Conservation (phyloP, 2,888 invertebrate genomes). For the Xestia c-nigrum region DNA sequence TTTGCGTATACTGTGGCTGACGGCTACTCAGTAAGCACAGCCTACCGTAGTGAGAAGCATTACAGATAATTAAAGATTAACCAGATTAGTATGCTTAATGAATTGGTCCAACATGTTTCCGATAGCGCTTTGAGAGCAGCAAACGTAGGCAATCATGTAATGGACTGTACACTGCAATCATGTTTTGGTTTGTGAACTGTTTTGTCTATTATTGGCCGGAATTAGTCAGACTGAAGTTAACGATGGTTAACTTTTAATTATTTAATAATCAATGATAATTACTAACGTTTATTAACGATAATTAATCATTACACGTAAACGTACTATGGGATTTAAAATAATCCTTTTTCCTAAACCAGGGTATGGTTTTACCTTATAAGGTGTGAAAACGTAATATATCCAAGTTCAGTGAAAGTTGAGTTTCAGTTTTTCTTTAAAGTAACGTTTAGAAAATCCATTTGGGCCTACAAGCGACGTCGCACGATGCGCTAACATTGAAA, state of each 20-base stretch:
- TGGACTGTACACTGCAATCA: slow-evolving; percentile 2
- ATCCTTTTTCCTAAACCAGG: no score
- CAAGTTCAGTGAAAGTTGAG: not conserved
- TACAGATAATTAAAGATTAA: slow-evolving; percentile 54
- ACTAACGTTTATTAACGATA: no score
- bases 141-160: slow-evolving; percentile 44
- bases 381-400: no score
- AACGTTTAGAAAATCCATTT: no score
- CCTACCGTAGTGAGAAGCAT: not conserved
- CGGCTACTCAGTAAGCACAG: not conserved
- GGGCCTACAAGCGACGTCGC: not conserved
- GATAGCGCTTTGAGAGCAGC: slow-evolving; percentile 31
- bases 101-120: slow-evolving; percentile 24
- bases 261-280: no score
- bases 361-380: no score
- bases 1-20: not conserved
- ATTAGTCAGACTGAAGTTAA: not conserved
- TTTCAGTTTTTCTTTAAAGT: not conserved
- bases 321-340: no score
- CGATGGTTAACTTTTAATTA: no score
- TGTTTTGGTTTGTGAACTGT: not conserved
- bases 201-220: not conserved
- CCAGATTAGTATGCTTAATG: slow-evolving; percentile 39
- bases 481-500: not conserved
- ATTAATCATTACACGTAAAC: no score